Base-by-base conservation (phyloP, 2,113 vertebrate genomes). In the Furnarius figulus region DNA sequence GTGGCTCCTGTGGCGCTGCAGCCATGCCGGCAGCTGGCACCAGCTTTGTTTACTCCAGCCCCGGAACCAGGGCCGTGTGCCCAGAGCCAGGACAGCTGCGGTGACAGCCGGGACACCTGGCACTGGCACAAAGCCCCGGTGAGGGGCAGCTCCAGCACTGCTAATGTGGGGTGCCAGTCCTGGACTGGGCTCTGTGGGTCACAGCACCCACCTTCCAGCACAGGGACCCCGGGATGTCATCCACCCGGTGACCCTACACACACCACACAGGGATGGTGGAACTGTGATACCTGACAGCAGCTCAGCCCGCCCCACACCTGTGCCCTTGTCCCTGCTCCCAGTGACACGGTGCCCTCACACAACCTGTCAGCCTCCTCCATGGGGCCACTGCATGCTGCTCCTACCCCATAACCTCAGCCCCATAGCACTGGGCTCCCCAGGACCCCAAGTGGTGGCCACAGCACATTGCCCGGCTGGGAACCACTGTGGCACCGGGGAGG, bases 401-500 rank as follows among this genome's bases (percentile, higher is more conserved):
- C 46, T 24, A 4, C 61, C 66, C 39, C n/a, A 47, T 15, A 5
- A 3, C 5, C 30, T 50, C 5, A 24, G 10, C 20, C 66, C 71
- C 86, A 31, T 5, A 2, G 15, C 49, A 1, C 1, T 3, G 0
- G 62, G 39, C 44, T 39, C 28, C 62, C 50, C 1, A 4, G 15
- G n/a, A 33, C 33, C 61, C 39, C 68, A 13, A 6, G 6, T 1
- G 8, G 15, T 1, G 39, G 39, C 47, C 53, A n/a, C 4, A 6
- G 27, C 52, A 24, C 14, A 5, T 5, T 1, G 5, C 50, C 18
- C 31, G 3, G 19, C 33, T 8, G 9, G 42, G 12, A 66, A 18
- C 62, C 21, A 2, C 0, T 3, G 1, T 0, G 12, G 52, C 50
- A 19, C 50, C 3, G 1, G n/a, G 49, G 33, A 28, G 14, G 46